Percentiles rank a stretch among this genome's conserved stretches.
These are phyloP conservation scores for Scaptomyza flava DNA, from an alignment of 2,888 invertebrate species.

Conservation along the genomic window DNA sequence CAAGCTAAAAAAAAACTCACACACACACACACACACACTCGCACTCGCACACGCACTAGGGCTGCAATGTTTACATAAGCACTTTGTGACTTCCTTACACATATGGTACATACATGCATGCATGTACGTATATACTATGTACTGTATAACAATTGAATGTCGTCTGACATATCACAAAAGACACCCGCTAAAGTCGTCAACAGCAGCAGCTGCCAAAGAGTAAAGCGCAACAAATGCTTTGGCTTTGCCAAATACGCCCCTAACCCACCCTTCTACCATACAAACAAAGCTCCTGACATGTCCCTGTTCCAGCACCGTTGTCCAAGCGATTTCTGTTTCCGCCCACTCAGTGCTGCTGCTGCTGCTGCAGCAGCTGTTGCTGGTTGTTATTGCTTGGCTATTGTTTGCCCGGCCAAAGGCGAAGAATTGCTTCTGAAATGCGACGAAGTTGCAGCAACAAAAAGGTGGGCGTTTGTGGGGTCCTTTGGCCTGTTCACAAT, in stretches of 20 bases:
- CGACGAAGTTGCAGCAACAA: slow-evolving; percentile 16
- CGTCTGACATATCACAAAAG: slow-evolving; percentile 56
- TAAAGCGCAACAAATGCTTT: slow-evolving; percentile 64
- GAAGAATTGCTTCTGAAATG: slow-evolving; percentile 16
- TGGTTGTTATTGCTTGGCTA: slow-evolving; percentile 4
- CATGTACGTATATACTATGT: background rate
- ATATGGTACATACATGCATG: background rate
- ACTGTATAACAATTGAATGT: slow-evolving; percentile 6
- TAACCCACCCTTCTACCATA: background rate
- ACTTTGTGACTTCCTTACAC: background rate
- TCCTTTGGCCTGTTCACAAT: background rate
- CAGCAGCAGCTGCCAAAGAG: slow-evolving; percentile 29
- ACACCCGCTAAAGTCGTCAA: slow-evolving; percentile 24
- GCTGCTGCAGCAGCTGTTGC: background rate
- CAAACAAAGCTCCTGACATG: background rate
- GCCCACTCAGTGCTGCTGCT: slow-evolving; percentile 3
- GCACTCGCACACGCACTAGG: background rate
- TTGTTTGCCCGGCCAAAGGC: slow-evolving; percentile 31
- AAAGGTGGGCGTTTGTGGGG: background rate
- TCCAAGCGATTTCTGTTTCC: slow-evolving; percentile 60
- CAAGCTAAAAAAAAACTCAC: background rate
- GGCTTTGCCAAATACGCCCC: background rate
- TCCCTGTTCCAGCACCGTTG: slow-evolving; percentile 11
- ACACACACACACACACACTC: no score
- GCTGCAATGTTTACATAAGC: background rate